Evolutionary conservation across 2,113 vertebrate species (phyloP), one percentile per base, ranked within the genome.

Genomic region (Chiloscyllium plagiosum): DNA sequence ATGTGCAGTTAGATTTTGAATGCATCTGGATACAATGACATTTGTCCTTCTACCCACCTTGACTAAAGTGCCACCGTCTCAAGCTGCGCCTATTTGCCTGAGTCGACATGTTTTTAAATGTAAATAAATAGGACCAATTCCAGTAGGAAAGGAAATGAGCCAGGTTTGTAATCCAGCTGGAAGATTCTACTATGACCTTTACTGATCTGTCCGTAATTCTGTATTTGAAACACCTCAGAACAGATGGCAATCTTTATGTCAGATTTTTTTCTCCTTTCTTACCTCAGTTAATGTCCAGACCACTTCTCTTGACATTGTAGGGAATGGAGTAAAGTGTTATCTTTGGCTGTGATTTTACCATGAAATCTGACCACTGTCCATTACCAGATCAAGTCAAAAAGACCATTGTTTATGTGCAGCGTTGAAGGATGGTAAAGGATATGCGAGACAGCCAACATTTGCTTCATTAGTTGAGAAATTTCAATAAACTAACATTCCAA

Each of bases 1-100:
- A 66, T 19, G 66, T 37, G 37, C 65, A 65, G 66, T 93, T 93
- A 20, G 61, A 93, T 93, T 68, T 65, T 95, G 68, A 33, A 33
- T 13, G 47, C 50, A 66, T 72, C 72, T 76, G 47, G 69, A 95
- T 72, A 72, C 94, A 72, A 72, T 72, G 89, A 93, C 89, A 93
- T 22, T 93, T 93, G 94, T 95, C 94, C 94, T 95, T 95, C 94
- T 29, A 26, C 42, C 47, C 94, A 95, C 94, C 94, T 95, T 95
- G 94, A 95, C 72, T 76, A 50, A 95, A 72, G n/a, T 52, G 66
- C 47, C 66, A 42, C 94, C 22, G 10, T 95, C 94, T 76, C 24
- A 72, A 76, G 94, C 94, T 72, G 94, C 47, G 68, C 42, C 94
- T 66, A 52, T 72, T 50, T 95, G 94, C 70, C 94, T 95, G 94